Base-by-base conservation (phyloP, 2,797 vertebrate species). In the Rhinatrema bivittatum region DNA sequence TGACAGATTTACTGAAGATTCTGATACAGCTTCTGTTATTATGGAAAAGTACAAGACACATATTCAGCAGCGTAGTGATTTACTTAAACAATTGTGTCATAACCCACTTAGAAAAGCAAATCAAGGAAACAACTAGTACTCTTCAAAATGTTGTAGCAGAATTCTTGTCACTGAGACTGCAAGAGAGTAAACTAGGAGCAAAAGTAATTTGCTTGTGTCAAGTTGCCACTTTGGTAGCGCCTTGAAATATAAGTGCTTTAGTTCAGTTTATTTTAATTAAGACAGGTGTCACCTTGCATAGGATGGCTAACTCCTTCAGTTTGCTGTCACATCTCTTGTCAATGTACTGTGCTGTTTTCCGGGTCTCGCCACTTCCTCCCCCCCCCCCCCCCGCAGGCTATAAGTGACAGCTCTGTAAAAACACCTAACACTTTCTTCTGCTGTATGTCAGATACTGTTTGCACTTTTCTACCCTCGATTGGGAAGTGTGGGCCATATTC, bases 301-400 rank as follows among this genome's bases (percentile, higher is more conserved):
- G 50, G 56, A 60, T 25, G 45, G 68, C 50, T 68, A 52, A 56
- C 60, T 82, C 84, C 76, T 75, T 85, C 79, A 81, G 74, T 74
- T 70, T 78, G 55, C 60, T 70, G 72, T 82, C 77, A 66, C 65
- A 67, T 66, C 69, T 81, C 62, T 72, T 81, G 78, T 70, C 76
- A 86, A 85, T 82, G 74, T 57, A 71, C 59, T 68, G 58, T 81
- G 80, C 85, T 85, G 78, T 87, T 87, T 87, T 79, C 68, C 71
- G 30, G 49, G 53, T 56, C 71, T 63, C 51, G 39, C 75, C 67
- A 63, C 68, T 66, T 36, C 49, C 34, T 59, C 66, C 15, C 55
- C 26, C 19, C 32, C 43, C n/a, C n/a, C n/a, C n/a, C 78, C 77
- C 74, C 76, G 56, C 12, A 64, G 76, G 73, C 38, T 65, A 65